phyloP scores from a whole-genome alignment of 2,113 vertebrate genomes.

The Lycaon pictus region DNA sequence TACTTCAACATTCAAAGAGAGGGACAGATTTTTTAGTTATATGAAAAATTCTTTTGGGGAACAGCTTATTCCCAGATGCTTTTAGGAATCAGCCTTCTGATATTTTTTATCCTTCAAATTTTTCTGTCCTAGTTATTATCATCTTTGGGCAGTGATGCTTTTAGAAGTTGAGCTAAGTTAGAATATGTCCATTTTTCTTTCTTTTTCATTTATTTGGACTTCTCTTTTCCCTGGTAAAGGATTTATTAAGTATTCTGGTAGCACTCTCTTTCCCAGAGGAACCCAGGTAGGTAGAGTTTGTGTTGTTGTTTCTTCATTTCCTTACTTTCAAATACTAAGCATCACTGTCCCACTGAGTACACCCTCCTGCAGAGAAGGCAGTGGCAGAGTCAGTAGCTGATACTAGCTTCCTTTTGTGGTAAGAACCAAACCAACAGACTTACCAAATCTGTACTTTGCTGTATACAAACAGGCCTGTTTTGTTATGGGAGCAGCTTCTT shows the following conservation, averaged over 20 bases:
- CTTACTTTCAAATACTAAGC: conserved; percentile 44
- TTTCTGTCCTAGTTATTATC: neutral
- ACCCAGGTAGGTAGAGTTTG: conserved; percentile 71
- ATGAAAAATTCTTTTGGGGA: conserved; percentile 45
- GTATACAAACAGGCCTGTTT: conserved; percentile 66
- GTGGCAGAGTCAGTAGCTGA: conserved; percentile 72
- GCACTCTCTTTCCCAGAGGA: conserved; percentile 71
- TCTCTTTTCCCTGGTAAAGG: conserved; percentile 49
- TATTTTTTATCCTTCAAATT: conserved; percentile 35
- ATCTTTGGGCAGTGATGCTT: neutral
- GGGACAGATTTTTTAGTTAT: conserved; percentile 30
- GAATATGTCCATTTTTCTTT: conserved; percentile 7
- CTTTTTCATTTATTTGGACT: conserved; percentile 14
- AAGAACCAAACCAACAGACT: conserved; percentile 61
- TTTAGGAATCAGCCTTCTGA: neutral
- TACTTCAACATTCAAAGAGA: conserved; percentile 27
- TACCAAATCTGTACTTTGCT: conserved; percentile 46
- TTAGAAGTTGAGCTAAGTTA: conserved; percentile 11
- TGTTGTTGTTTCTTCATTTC: conserved; percentile 65
- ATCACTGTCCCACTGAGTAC: conserved; percentile 18
- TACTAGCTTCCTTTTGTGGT: conserved; percentile 58
- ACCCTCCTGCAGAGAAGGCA: conserved; percentile 43
- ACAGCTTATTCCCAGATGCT: conserved; percentile 12
- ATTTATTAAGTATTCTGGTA: conserved; percentile 59
- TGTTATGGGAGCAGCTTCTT: conserved; percentile 68